Base-by-base conservation (phyloP, 2,797 vertebrate genomes). In the Coracias cyanogaster region DNA sequence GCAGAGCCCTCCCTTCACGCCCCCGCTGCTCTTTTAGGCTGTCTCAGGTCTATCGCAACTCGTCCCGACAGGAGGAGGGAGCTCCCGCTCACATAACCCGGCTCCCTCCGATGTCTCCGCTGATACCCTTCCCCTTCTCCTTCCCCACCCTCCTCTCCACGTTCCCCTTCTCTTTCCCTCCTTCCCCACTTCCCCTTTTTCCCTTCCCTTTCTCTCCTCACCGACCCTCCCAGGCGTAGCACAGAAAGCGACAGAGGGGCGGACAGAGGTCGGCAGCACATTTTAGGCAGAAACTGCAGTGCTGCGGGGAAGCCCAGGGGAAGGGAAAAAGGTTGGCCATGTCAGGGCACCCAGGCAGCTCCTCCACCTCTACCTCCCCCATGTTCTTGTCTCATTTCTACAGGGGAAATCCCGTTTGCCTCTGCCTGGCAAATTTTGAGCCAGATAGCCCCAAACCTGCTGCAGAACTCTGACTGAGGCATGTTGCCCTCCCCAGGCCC, bases 31-130 rank as follows among this genome's bases (percentile, higher is more conserved):
- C 2, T 7, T 45, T 25, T 3, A 21, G 37, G 19, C 12, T 6
- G 22, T 4, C 6, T 33, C 48, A 9, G 20, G 2, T 33, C 55
- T 71, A 6, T 58, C 10, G 2, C 1, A 8, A 77, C 37, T 39
- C 43, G 28, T 39, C n/a, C 25, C 15, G 5, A 70, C 51, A 29
- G n/a, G 8, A 74, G 62, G 14, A 86, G n/a, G 54, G 39, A 73
- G 57, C 10, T 2, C 7, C 20, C 0, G 2, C 8, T 8, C 3
- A 4, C 25, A 9, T 4, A 60, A 14, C 14, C 4, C 3, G 1
- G 29, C 1, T 66, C 49, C 45, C 28, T 54, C n/a, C 9, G 2
- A 19, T 26, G 33, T 26, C 14, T 12, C 24, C 15, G 13, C 31
- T 65, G 35, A 10, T 10, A 15, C 18, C 18, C 8, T 28, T 45